Evolutionary conservation across 1,140 invertebrate species (phyloP), one percentile per base, ranked within the genome.

Genomic region (Teleopsis dalmanni): DNA sequence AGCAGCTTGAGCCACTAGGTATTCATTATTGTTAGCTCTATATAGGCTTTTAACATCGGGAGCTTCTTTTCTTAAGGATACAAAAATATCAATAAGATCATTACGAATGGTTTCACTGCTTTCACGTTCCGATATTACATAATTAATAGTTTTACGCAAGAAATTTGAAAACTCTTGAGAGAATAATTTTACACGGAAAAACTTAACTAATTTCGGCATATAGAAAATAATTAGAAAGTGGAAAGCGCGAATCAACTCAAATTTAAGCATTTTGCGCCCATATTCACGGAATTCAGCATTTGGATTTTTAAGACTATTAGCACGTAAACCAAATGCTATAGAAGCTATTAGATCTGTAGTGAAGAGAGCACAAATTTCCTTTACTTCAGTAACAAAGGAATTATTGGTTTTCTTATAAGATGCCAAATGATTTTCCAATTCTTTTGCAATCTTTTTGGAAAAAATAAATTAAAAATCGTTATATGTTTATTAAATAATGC

Each of bases 1-100:
- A 11, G 81, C 79, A 0, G 77, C 80, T 62, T 85, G 82, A 4
- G 82, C 78, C 10, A 82, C 72, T 59, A 84, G 76, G 16, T 60
- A 56, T 0, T 57, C 60, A 53, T 3, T 43, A n/a, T 1, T 57
- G 55, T 13, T 63, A 10, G 19, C 51, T n/a, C n/a, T n/a, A n/a
- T n/a, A n/a, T n/a, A n/a, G n/a, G n/a, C n/a, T n/a, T n/a, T n/a
- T n/a, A n/a, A n/a, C n/a, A 9, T 18, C 36, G 3, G 46, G 47
- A 0, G 57, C 57, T 21, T 51, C 59, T 47, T 61, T 59, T 16
- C 74, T 61, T 1, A 77, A 22, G 2, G 60, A 21, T 46, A 76
- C 66, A 0, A 77, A 29, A 0, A 70, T 25, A 59, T 76, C 73
- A 13, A 77, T 69, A 0, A 77, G 51, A 59, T 77, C 76, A 44